These are phyloP conservation scores for Sarcophaga variegata DNA, from an alignment of 2,888 invertebrate species.

Conservation along the genomic window DNA sequence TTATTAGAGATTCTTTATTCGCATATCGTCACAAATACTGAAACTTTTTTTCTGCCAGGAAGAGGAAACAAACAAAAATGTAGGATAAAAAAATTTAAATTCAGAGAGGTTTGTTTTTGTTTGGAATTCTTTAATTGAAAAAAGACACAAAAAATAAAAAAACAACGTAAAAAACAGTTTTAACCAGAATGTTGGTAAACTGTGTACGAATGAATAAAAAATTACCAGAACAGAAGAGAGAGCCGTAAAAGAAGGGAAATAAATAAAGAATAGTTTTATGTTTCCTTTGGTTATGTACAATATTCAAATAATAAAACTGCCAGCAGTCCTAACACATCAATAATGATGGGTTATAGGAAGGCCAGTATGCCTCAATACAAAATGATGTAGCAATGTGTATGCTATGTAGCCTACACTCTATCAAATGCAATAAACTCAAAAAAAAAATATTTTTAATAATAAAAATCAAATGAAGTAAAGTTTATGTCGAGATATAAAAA, in stretches of 20 bases:
- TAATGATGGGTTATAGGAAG: neutral
- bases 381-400: neutral
- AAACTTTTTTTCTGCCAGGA: neutral
- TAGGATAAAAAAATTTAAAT: slow-evolving; percentile 22
- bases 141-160: slow-evolving; percentile 33
- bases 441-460: neutral
- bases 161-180: slow-evolving; percentile 21
- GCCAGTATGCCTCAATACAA: neutral
- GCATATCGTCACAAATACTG: slow-evolving; percentile 15
- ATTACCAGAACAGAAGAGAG: neutral
- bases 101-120: slow-evolving; percentile 39
- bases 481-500: slow-evolving; percentile 35
- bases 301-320: slow-evolving; percentile 41
- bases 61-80: neutral
- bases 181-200: slow-evolving; percentile 33
- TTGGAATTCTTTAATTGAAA: slow-evolving; percentile 60
- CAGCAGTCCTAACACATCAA: neutral
- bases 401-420: neutral
- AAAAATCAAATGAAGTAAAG: slow-evolving; percentile 39
- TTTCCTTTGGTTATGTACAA: neutral
- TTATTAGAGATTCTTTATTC: slow-evolving; percentile 47
- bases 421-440: neutral
- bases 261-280: slow-evolving; percentile 6
- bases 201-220: slow-evolving; percentile 16
- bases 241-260: neutral